Percentiles rank a stretch among this genome's conserved stretches.
These are phyloP conservation scores for Phoeniculus purpureus DNA, from an alignment of 2,797 vertebrate genomes.

Conservation along the genomic window DNA sequence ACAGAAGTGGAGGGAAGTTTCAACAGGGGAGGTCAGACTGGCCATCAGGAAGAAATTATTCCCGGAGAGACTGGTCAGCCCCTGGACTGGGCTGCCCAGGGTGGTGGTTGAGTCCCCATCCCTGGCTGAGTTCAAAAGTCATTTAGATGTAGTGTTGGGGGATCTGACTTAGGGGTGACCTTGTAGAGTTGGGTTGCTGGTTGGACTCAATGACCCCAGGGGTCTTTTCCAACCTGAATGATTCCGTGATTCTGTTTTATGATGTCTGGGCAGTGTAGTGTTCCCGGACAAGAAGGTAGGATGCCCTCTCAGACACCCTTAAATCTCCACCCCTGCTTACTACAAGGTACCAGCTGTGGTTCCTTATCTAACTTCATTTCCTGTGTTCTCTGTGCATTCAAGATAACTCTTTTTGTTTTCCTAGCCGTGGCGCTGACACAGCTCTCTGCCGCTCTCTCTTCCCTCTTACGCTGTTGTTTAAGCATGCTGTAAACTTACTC, in stretches of 20 bases:
- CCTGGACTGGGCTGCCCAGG: too few relatives aligned
- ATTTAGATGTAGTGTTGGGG: too few relatives aligned
- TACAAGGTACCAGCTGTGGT: background rate
- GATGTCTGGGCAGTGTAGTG: background rate
- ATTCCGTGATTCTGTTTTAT: background rate
- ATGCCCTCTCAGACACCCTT: background rate
- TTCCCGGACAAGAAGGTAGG: background rate
- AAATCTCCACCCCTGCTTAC: background rate
- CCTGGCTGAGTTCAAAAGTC: too few relatives aligned
- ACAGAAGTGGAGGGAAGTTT: too few relatives aligned
- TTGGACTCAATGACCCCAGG: too few relatives aligned
- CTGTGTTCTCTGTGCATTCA: background rate
- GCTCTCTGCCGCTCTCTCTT: conserved; percentile 36
- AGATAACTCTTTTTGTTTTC: conserved; percentile 60
- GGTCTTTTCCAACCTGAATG: too few relatives aligned
- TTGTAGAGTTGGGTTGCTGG: too few relatives aligned
- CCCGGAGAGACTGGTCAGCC: too few relatives aligned
- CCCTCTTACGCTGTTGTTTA: conserved; percentile 73
- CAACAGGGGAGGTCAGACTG: too few relatives aligned
- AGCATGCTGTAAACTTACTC: conserved; percentile 82
- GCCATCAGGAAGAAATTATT: too few relatives aligned
- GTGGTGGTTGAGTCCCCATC: too few relatives aligned
- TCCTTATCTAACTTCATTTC: conserved; percentile 3
- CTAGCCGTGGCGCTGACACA: conserved; percentile 68
- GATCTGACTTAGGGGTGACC: too few relatives aligned